These are phyloP conservation scores for Danaus chrysippus DNA, from an alignment of 2,888 invertebrate genomes.

Conservation along the genomic window DNA sequence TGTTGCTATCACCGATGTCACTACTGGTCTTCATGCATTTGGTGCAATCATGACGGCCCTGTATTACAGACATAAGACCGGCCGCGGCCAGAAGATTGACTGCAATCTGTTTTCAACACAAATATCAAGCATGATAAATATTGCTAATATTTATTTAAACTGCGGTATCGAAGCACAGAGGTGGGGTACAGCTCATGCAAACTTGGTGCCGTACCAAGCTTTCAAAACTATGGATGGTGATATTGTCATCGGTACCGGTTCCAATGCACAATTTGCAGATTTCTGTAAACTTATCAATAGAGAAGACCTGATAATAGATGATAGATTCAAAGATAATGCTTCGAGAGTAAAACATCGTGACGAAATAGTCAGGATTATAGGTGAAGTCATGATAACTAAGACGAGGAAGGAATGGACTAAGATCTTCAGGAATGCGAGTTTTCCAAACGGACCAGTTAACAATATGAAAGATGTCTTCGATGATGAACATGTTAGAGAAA, in stretches of 20 bases:
- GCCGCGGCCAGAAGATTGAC: constrained; percentile 94
- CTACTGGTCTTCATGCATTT: constrained; percentile 96
- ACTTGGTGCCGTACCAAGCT: constrained; percentile 96
- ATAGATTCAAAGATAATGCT: constrained; percentile 85
- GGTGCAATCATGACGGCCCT: constrained; percentile 96
- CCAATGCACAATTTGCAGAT: constrained; percentile 87
- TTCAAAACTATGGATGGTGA: constrained; percentile 91
- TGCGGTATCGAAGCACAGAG: constrained; percentile 86
- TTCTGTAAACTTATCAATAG: constrained; percentile 83
- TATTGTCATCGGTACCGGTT: constrained; percentile 92
- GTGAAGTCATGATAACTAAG: constrained; percentile 77
- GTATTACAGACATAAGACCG: constrained; percentile 86
- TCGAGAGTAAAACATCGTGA: constrained; percentile 87
- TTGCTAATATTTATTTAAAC: constrained; percentile 94
- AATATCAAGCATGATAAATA: constrained; percentile 91
- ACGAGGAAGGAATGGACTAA: constrained; percentile 86
- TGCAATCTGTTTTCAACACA: constrained; percentile 96
- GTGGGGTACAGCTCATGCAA: constrained; percentile 96
- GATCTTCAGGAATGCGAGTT: constrained; percentile 84
- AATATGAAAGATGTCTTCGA: constrained; percentile 90
- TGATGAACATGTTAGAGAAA: constrained; percentile 89
- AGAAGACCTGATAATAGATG: constrained; percentile 79
- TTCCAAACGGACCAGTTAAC: constrained; percentile 96
- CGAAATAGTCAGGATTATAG: constrained; percentile 81
- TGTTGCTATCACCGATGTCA: constrained; percentile 94